Base-by-base conservation (phyloP, 2,888 invertebrate genomes). In the Monochamus alternatus region DNA sequence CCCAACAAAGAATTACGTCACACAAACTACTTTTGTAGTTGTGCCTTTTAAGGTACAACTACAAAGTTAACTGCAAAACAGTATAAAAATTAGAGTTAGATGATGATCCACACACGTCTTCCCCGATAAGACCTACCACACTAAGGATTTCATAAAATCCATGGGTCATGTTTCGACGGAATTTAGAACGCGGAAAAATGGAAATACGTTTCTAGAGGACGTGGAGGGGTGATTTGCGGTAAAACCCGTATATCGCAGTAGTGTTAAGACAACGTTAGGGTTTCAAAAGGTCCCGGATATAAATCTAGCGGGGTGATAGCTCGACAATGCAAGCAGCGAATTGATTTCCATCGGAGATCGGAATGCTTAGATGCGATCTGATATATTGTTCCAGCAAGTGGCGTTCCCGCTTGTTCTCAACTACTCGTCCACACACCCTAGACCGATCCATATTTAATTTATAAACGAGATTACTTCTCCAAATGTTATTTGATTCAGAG, bases 241-340 rank as follows among this genome's bases (percentile, higher is more conserved):
- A 80, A 74, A 77, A 76, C 82, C 84, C 83, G 83, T 83, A 83
- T 84, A 84, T 85, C 83, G 82, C 77, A 65, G 82, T 82, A 82
- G 84, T 86, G 84, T 84, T 86, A 86, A 85, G 85, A 86, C 86
- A 87, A 85, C 86, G 85, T 85, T 86, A 83, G 83, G 84, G 84
- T 84, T 85, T 84, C 84, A 81, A 84, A 84, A 84, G 84, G 85
- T 82, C 81, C 81, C 52, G 82, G 84, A 85, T 85, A 86, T 86
- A 86, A 86, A 86, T 86, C 85, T 86, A 83, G 81, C 80, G 82
- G 81, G 83, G 83, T 80, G 84, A 83, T 81, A 81, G 82, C 79
- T 80, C 82, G 83, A 85, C 82, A 84, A 84, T 83, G 84, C 83
- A 82, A 83, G 81, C 81, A 82, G 84, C 83, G 86, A 86, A 86